Base-by-base conservation (phyloP, 53 echinoderm and acorn worm species). In the Astropecten irregularis region DNA sequence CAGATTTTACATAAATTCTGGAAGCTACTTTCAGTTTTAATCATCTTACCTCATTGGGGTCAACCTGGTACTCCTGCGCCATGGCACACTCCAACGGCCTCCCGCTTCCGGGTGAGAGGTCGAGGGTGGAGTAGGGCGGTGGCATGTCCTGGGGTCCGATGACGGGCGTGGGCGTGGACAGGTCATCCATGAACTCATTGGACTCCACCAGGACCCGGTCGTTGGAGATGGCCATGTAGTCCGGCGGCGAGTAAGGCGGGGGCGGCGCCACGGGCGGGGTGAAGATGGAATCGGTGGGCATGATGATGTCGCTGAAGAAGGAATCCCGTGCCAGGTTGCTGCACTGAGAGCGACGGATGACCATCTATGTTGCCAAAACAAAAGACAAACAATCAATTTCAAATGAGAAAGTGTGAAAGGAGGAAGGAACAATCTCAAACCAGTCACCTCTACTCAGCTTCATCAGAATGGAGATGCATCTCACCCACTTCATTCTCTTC, bases 211-310 rank as follows among this genome's bases (percentile, higher is more conserved):
- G 82, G 47, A 93, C 83, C n/a, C 90, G 87, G 66, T 93, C 93
- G 60, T 90, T 90, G 47, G 93, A 90, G 59, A 93, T 93, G 40
- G 88, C 90, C 0, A 81, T 84, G 84, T 93, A 93, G 34, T 93
- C 93, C 1, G 93, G 93, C 1, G 93, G 93, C 30, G 93, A 93
- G 73, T 93, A 93, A 4, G 93, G 93, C 8, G 93, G 93, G 30
- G 93, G 93, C 19, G 93, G 93, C 9, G 91, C 90, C 0, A 89
- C 47, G 7, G 93, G 93, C 16, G 93, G 93, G 40, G 93, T 93
- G 85, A 93, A 93, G 52, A 93, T 48, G 11, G 93, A 72, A 61
- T 93, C 93, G 23, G 88, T 81, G 42, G 85, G 86, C 79, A 77
- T 79, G 71, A 82, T 87, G 73, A 93, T 88, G 69, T 92, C 92